Percentiles rank a stretch among this genome's conserved stretches.
phyloP scores from a whole-genome alignment of 1,140 invertebrate species.

The Drosophila lacertosa region DNA sequence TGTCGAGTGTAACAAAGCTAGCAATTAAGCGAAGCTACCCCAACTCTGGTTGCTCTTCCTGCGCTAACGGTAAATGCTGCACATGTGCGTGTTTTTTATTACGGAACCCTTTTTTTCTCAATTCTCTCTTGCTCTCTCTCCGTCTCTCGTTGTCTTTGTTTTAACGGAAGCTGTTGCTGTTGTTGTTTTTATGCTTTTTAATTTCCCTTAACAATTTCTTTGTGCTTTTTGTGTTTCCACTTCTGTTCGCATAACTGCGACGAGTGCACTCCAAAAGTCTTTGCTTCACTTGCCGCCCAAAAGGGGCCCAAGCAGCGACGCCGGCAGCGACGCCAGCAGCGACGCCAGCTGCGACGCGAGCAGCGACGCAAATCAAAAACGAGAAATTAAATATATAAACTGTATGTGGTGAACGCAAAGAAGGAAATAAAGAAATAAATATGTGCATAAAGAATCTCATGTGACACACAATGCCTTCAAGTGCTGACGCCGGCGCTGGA shows the following conservation, averaged over 20 bases:
- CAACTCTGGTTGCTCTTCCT: background rate
- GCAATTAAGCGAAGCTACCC: slow-evolving; percentile 30
- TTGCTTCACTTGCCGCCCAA: slow-evolving; percentile 57
- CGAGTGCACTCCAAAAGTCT: slow-evolving; percentile 74
- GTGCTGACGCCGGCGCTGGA: slow-evolving; percentile 50
- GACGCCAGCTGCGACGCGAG: too few species aligned
- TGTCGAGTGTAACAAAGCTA: slow-evolving; percentile 12
- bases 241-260: slow-evolving; percentile 52
- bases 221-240: slow-evolving; percentile 77
- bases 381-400: slow-evolving; percentile 23
- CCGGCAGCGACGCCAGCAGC: too few species aligned
- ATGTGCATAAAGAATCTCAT: slow-evolving; percentile 49
- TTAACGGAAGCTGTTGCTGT: slow-evolving; percentile 79
- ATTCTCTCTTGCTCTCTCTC: slow-evolving; percentile 35
- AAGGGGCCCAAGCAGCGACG: slow-evolving; percentile 7
- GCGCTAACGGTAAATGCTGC: slow-evolving; percentile 75
- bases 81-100: slow-evolving; percentile 68
- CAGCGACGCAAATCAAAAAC: slow-evolving; percentile 31
- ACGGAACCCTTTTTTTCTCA: slow-evolving; percentile 60
- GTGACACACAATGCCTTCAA: slow-evolving; percentile 51
- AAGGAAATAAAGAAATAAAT: slow-evolving; percentile 32
- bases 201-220: slow-evolving; percentile 81
- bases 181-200: slow-evolving; percentile 82
- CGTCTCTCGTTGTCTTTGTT: slow-evolving; percentile 63
- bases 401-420: too few species aligned